A percentile compares a stretch with the other conserved stretches of the same genome.
Conservation (phyloP, 2,113 vertebrate genomes). For the Megalops atlanticus region DNA sequence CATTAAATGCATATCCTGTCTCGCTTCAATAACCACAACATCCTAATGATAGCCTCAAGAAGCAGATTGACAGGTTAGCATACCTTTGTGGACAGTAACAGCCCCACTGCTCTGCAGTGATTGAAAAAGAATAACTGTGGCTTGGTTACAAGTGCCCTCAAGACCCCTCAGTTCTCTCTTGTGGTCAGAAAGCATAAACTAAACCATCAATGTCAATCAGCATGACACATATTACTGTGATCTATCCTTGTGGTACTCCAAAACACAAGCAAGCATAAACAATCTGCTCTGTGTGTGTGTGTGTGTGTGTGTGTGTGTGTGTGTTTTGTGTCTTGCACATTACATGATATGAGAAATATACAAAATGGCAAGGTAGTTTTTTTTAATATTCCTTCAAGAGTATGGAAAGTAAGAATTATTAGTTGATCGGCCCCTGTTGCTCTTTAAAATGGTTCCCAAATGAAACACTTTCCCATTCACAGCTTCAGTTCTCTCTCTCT, state of each 20-base stretch:
- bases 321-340: conserved; percentile 35
- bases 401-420: conserved; percentile 20
- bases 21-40: background rate
- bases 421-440: conserved; percentile 36
- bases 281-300: conserved; percentile 28
- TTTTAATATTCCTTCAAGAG: conserved; percentile 28
- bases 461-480: conserved; percentile 32
- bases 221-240: conserved; percentile 48
- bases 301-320: conserved; percentile 18
- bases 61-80: background rate
- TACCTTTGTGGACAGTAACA: background rate
- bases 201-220: conserved; percentile 31
- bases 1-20: too few relatives aligned
- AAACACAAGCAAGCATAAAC: conserved; percentile 35
- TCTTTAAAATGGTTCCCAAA: conserved; percentile 36
- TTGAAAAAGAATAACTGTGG: conserved; percentile 48
- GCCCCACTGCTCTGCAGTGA: conserved; percentile 35
- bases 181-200: conserved; percentile 37
- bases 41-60: background rate
- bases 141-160: conserved; percentile 51
- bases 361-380: conserved; percentile 44
- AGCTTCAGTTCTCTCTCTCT: conserved; percentile 5
- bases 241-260: conserved; percentile 41
- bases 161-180: conserved; percentile 40
- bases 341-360: conserved; percentile 48